Conservation (phyloP, 2,888 invertebrate genomes). For the Drosophila pseudotalamancana region DNA sequence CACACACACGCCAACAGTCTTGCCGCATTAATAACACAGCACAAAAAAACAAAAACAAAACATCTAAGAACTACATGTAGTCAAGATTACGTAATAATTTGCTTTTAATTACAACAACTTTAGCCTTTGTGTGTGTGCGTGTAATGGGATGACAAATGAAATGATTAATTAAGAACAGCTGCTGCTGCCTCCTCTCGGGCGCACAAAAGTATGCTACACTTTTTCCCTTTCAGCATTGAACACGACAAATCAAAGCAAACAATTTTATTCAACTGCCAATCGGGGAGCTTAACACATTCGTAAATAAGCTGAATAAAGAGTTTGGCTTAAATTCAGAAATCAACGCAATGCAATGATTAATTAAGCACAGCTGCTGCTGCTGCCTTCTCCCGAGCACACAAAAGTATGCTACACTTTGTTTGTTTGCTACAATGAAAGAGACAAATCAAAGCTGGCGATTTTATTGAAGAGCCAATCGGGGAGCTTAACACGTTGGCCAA, state of each 20-base stretch:
- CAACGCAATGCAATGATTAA: conserved; percentile 51
- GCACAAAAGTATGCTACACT: conserved; percentile 56
- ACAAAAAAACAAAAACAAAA: too few species aligned
- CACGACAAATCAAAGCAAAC: conserved; percentile 17
- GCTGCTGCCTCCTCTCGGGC: not conserved
- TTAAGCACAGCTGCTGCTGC: conserved; percentile 32
- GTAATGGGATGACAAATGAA: conserved; percentile 46
- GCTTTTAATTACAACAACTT: conserved; percentile 48
- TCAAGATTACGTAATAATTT: conserved; percentile 40
- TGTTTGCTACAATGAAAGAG: conserved; percentile 12
- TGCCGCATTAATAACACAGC: conserved; percentile 4
- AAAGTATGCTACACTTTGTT: conserved; percentile 56
- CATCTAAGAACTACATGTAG: conserved; percentile 2
- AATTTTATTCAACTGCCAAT: conserved; percentile 17
- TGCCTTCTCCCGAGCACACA: conserved; percentile 20
- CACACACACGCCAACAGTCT: not conserved
- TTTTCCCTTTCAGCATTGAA: conserved; percentile 10
- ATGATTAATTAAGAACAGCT: conserved; percentile 60
- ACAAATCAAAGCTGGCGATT: conserved; percentile 26
- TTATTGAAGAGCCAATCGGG: conserved; percentile 1
- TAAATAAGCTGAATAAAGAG: conserved; percentile 2
- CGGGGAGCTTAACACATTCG: not conserved
- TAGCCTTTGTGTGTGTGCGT: conserved; percentile 3
- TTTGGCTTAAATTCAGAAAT: conserved; percentile 13
- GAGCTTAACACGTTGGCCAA: conserved; percentile 4